Conservation (phyloP, 2,797 vertebrate genomes). For the Alcedo quadribrachys region DNA sequence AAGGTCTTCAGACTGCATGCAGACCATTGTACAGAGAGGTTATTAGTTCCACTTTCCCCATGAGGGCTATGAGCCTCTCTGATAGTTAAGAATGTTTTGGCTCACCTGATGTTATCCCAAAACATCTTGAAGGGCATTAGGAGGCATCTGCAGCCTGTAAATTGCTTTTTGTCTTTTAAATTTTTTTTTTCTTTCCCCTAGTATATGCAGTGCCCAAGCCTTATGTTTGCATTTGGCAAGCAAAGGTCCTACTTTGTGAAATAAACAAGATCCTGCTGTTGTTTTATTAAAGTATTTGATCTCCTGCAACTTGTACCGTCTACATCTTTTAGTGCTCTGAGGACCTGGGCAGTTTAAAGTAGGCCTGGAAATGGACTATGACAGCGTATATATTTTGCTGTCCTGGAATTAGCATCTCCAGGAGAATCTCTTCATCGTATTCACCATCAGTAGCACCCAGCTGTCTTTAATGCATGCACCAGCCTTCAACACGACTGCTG, state of each 20-base stretch:
- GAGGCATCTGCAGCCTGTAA: conserved; percentile 6
- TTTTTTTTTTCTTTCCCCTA: background rate
- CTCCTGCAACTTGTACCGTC: background rate
- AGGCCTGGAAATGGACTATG: background rate
- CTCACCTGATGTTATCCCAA: background rate
- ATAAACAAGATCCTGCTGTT: conserved; percentile 34
- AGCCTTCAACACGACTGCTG: background rate
- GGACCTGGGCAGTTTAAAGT: background rate
- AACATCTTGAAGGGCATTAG: conserved; percentile 22
- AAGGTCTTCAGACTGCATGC: background rate
- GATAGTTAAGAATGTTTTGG: conserved; percentile 17
- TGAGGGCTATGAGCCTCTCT: background rate
- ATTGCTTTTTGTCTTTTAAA: background rate
- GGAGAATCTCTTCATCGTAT: background rate
- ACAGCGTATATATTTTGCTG: background rate
- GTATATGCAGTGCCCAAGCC: background rate
- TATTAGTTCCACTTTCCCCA: background rate
- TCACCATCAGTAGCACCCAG: background rate
- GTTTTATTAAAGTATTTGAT: conserved; percentile 6
- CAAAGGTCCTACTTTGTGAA: background rate
- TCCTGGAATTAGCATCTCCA: background rate
- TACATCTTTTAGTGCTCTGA: background rate
- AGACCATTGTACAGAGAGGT: background rate
- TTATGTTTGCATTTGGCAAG: conserved; percentile 20
- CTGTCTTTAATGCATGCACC: background rate